Evolutionary conservation across 1,140 invertebrate species (phyloP), one percentile per base, ranked within the genome.

Genomic region (Prorops nasuta): DNA sequence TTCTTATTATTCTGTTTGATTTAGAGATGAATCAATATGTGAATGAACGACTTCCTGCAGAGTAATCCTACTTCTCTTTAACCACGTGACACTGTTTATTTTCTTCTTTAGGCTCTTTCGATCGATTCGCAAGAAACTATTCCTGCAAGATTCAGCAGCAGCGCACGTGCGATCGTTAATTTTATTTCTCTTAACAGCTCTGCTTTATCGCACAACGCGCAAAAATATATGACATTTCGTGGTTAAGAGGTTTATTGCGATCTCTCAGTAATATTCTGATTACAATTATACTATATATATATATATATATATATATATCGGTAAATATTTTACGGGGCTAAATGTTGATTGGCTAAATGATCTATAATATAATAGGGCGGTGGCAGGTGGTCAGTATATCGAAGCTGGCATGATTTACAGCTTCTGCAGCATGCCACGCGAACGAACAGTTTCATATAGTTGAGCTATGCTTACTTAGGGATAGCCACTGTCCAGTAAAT

Each of bases 401-500:
- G 41, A 47, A 56, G 32, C 14, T 54, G 16, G 15, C 6, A 51
- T 60, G 45, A 64, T 64, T 58, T 56, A 56, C 63, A 67, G 52
- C 58, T 58, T 60, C 58, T 66, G 55, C 57, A 58, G 8, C 59
- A 57, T 47, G 50, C 22, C n/a, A 47, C 31, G 44, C 47, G 38
- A 59, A 31, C 31, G 35, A 34, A 38, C 24, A 28, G n/a, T n/a
- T n/a, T n/a, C n/a, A 48, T 50, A 52, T 20, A 58, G 37, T 44
- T 18, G 20, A 49, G 17, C 54, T 40, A 31, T 51, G 37, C 21
- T 56, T 46, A 53, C 41, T 63, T 22, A 61, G 54, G 55, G 40
- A 63, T 63, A 63, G 50, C 56, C 63, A 58, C 56, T 66, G 57
- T 56, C 63, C 53, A 35, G 53, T 41, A 46, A 64, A 65, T 67